Conservation (phyloP, 2,113 vertebrate species). For the Oreochromis niloticus region DNA sequence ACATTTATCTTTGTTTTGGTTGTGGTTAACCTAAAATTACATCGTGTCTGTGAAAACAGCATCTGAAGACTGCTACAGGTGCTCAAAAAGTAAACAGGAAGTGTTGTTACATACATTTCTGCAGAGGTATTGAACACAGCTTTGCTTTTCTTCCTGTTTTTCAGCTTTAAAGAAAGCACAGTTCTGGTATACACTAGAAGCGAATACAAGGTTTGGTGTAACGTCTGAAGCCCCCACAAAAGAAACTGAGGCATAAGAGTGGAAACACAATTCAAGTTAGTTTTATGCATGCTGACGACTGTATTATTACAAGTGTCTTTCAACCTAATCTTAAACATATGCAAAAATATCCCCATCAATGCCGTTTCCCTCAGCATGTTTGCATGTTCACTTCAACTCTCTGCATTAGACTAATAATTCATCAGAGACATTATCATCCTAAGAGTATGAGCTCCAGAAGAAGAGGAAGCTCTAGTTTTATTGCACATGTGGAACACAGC, state of each 20-base stretch:
- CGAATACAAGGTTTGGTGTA: not conserved
- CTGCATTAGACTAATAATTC: not conserved
- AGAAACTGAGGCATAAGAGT: not conserved
- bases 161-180: not conserved
- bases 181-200: not conserved
- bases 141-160: not conserved
- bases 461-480: not conserved
- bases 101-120: not conserved
- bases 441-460: not conserved
- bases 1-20: not conserved
- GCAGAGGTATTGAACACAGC: not conserved
- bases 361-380: not conserved
- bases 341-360: not conserved
- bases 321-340: conserved; percentile 7
- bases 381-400: not conserved
- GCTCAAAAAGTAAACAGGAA: not conserved
- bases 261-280: not conserved
- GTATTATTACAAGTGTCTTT: not conserved
- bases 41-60: not conserved
- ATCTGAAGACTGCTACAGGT: not conserved
- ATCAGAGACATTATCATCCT: not conserved
- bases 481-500: not conserved
- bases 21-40: not conserved
- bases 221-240: not conserved
- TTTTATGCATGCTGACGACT: not conserved